phyloP scores from a whole-genome alignment of 1,140 invertebrate species.

The Ruditapes philippinarum region DNA sequence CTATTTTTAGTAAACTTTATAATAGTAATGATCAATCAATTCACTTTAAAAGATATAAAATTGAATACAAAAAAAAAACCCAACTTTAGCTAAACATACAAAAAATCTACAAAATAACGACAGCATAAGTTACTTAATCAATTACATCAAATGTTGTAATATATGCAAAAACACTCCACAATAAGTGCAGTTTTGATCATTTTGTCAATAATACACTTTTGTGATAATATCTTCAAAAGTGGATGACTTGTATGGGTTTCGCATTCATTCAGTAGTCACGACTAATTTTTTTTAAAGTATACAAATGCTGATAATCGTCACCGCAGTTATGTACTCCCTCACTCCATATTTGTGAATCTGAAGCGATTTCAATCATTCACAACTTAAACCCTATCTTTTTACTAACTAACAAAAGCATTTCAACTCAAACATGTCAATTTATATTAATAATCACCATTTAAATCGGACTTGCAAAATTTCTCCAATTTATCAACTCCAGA shows the following conservation, averaged over 20 bases:
- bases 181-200: constrained; percentile 10
- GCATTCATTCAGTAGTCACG: not conserved
- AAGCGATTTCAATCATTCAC: not conserved
- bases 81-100: not conserved
- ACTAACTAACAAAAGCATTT: not conserved
- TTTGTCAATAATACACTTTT: constrained; percentile 2
- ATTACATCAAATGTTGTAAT: not conserved
- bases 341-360: constrained; percentile 20
- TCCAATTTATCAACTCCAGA: constrained; percentile 4
- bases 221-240: not conserved
- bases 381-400: constrained; percentile 47
- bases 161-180: not conserved
- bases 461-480: not conserved
- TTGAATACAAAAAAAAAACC: too few relatives aligned
- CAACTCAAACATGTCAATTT: not conserved
- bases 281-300: constrained; percentile 7
- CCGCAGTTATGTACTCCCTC: constrained; percentile 10
- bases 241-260: not conserved
- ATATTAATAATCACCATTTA: constrained; percentile 8
- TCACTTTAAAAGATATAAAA: too few relatives aligned
- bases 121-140: constrained; percentile 1
- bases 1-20: too few relatives aligned
- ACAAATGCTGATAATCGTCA: not conserved
- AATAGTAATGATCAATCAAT: too few relatives aligned
- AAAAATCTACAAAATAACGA: not conserved